These are phyloP conservation scores for Bubo blakistoni DNA, from an alignment of 2,113 vertebrate genomes.

Conservation along the genomic window DNA sequence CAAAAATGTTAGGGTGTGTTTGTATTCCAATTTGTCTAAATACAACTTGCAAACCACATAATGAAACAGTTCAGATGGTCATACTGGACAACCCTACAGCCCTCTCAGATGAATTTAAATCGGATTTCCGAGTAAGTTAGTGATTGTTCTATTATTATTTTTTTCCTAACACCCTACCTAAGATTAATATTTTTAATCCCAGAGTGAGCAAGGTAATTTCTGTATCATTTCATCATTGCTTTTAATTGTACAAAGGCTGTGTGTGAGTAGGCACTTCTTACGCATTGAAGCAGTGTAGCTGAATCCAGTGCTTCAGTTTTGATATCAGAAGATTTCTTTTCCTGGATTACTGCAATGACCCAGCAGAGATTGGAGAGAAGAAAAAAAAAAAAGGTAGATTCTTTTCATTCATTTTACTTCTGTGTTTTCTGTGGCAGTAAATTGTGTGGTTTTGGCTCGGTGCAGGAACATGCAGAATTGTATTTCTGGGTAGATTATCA, in stretches of 20 bases:
- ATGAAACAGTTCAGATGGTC: not conserved
- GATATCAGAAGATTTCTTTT: not conserved
- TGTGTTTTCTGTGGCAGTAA: constrained; percentile 11
- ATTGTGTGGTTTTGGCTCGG: not conserved
- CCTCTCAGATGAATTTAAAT: not conserved
- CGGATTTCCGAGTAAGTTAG: not conserved
- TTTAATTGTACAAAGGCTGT: not conserved
- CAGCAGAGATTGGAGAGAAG: not conserved
- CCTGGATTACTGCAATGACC: constrained; percentile 39
- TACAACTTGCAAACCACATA: not conserved
- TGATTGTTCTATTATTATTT: not conserved
- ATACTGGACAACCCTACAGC: not conserved
- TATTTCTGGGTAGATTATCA: constrained; percentile 41
- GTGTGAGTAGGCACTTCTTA: not conserved
- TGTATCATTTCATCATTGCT: not conserved
- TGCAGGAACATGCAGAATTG: not conserved
- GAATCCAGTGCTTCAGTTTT: not conserved
- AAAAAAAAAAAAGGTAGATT: not conserved
- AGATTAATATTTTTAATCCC: not conserved
- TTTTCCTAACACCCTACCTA: not conserved
- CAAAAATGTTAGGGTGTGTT: not conserved
- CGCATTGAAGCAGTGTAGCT: not conserved
- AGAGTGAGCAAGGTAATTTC: not conserved
- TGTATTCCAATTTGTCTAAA: not conserved
- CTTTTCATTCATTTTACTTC: constrained; percentile 36